phyloP scores from a whole-genome alignment of 2,113 vertebrate genomes.

The Scalopus aquaticus region DNA sequence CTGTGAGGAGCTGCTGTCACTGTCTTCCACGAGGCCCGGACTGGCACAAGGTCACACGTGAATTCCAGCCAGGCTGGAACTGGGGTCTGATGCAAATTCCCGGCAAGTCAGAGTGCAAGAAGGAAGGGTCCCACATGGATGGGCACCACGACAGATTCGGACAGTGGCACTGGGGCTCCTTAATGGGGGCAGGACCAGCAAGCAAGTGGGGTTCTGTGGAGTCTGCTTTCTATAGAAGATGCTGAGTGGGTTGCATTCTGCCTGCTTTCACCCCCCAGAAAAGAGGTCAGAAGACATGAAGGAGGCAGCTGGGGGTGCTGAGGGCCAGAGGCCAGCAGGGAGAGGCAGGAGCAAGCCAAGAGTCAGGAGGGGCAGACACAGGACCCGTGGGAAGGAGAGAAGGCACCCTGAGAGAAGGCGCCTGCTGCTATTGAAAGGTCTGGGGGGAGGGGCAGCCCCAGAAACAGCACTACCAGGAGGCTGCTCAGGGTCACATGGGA shows the following conservation, averaged over 20 bases:
- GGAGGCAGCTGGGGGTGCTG: too few relatives aligned
- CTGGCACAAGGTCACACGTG: not conserved
- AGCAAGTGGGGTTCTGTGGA: not conserved
- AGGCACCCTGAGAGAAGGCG: too few relatives aligned
- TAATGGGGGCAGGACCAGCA: not conserved
- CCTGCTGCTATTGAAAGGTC: not conserved
- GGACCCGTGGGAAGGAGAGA: not conserved
- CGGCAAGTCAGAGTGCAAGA: not conserved
- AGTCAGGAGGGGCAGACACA: not conserved
- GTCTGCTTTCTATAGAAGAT: not conserved
- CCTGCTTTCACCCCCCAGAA: not conserved
- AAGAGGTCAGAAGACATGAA: not conserved
- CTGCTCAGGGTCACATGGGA: constrained; percentile 32
- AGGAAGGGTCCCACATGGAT: not conserved
- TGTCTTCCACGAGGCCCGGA: not conserved
- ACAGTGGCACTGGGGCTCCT: not conserved
- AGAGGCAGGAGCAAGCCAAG: not conserved
- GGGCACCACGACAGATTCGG: too few relatives aligned
- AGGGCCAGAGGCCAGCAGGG: not conserved
- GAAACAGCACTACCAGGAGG: not conserved
- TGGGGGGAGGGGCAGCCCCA: not conserved
- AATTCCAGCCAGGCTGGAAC: not conserved
- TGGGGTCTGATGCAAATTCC: not conserved
- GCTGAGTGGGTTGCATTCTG: not conserved
- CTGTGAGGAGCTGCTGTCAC: not conserved